Evolutionary conservation across 2,113 vertebrate genomes (phyloP), one percentile per base, ranked within the genome.

Genomic region (Brienomyrus brachyistius): DNA sequence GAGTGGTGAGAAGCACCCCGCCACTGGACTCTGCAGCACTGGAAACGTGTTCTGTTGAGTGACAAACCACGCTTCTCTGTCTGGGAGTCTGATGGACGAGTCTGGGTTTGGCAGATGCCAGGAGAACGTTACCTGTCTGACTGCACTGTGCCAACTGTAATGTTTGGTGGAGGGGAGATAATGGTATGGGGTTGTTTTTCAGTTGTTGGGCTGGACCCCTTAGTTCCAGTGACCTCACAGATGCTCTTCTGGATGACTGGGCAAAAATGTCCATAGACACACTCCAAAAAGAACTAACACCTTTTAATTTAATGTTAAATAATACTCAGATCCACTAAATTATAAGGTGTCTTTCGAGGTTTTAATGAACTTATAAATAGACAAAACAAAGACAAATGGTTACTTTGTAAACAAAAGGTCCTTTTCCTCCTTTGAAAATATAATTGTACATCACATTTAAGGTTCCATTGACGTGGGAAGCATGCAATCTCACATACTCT

Each of bases 331-430:
- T 52, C 21, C 27, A 52, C 3, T 77, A 31, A 35, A 80, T 45
- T 54, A 83, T 82, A 54, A 89, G 77, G 31, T 82, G 9, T 80
- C 50, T n/a, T 83, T 89, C 21, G 54, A 54, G 50, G 43, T 91
- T 84, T 95, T 94, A 94, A 94, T 95, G 93, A 62, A 91, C 91
- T 88, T 92, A 93, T 91, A 40, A 92, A 52, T 91, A 74, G 91
- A 47, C 91, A 91, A 90, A 93, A 86, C 90, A 92, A 91, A 90
- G 91, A 89, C 80, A 59, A 85, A 89, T 86, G n/a, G 91, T 92
- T 93, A 92, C 93, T 94, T 92, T 91, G 93, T 95, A 94, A 95
- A 95, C 94, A 95, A 93, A 91, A 92, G 94, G 48, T 92, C 90
- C 5, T 92, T 92, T 91, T 93, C 92, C 82, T 54, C 50, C n/a